A percentile compares a stretch with the other conserved stretches of the same genome.
phyloP scores from a whole-genome alignment of 2,888 invertebrate species.

The Odontocerum albicorne region DNA sequence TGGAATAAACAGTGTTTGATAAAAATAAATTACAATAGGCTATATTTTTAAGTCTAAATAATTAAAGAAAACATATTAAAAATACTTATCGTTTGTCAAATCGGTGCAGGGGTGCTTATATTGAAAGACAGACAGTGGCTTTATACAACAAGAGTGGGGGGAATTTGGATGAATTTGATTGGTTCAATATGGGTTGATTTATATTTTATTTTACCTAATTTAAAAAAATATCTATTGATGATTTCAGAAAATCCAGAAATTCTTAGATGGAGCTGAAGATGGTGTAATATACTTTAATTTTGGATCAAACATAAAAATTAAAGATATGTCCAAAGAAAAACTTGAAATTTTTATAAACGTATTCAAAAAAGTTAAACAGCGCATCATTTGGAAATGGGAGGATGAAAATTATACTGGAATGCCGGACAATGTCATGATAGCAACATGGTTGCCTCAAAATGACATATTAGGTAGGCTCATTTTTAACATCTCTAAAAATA shows the following conservation, averaged over 20 bases:
- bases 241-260: slow-evolving; percentile 52
- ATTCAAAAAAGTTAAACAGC: slow-evolving; percentile 61
- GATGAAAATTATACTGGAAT: slow-evolving; percentile 55
- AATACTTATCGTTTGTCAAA: too few relatives aligned
- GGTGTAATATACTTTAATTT: slow-evolving; percentile 62
- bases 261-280: slow-evolving; percentile 53
- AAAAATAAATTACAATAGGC: too few relatives aligned
- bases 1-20: too few relatives aligned
- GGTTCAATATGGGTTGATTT: too few relatives aligned
- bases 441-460: slow-evolving; percentile 70
- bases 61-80: too few relatives aligned
- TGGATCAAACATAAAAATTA: slow-evolving; percentile 60
- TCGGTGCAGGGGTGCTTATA: too few relatives aligned
- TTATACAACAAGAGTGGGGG: too few relatives aligned
- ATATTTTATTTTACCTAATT: too few relatives aligned
- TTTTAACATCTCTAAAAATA: too few relatives aligned
- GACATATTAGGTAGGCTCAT: slow-evolving; percentile 56
- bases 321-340: slow-evolving; percentile 55
- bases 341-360: slow-evolving; percentile 56
- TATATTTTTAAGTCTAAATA: too few relatives aligned
- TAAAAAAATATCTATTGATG: neutral
- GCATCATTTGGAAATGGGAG: slow-evolving; percentile 72
- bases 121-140: too few relatives aligned
- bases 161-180: too few relatives aligned
- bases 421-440: slow-evolving; percentile 58